Conservation (phyloP, 2,797 vertebrate species). For the Ceyx erithaca region DNA sequence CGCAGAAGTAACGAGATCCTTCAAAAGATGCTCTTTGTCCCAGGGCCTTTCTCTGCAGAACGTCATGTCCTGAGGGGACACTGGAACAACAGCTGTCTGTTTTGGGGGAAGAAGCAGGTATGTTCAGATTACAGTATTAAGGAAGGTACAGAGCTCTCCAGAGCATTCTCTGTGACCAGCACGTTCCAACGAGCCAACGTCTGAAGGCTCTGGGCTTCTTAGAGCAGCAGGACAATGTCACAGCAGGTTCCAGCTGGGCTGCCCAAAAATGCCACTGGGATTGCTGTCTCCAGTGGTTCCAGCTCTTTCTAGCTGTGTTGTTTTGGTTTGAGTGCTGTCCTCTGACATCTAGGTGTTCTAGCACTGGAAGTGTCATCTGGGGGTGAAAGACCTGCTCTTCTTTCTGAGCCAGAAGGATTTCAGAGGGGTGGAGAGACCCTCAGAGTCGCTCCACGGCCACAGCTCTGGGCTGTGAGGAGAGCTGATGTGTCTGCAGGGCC, state of each 20-base stretch:
- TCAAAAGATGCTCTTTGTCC: constrained; percentile 51
- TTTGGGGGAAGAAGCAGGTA: neutral
- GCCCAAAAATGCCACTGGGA: neutral
- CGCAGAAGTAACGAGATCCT: constrained; percentile 1
- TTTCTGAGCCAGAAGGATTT: neutral
- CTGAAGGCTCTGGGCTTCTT: neutral
- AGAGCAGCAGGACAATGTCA: rapidly evolving
- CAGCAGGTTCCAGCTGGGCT: neutral
- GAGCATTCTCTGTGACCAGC: neutral
- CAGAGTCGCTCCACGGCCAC: too few relatives aligned
- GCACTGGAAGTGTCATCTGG: neutral
- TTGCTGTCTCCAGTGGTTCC: neutral
- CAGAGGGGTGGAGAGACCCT: neutral
- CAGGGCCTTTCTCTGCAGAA: neutral
- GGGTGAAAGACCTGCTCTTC: neutral
- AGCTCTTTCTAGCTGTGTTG: neutral
- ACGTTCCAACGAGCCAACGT: rapidly evolving
- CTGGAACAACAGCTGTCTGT: neutral
- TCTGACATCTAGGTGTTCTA: neutral
- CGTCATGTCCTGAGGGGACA: neutral
- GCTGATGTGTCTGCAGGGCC: neutral
- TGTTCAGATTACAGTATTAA: neutral
- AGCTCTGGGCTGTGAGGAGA: neutral
- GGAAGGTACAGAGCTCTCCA: neutral
- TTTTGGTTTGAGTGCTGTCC: neutral